Base-by-base conservation (phyloP, 2,797 vertebrate genomes). In the Selene dorsalis region DNA sequence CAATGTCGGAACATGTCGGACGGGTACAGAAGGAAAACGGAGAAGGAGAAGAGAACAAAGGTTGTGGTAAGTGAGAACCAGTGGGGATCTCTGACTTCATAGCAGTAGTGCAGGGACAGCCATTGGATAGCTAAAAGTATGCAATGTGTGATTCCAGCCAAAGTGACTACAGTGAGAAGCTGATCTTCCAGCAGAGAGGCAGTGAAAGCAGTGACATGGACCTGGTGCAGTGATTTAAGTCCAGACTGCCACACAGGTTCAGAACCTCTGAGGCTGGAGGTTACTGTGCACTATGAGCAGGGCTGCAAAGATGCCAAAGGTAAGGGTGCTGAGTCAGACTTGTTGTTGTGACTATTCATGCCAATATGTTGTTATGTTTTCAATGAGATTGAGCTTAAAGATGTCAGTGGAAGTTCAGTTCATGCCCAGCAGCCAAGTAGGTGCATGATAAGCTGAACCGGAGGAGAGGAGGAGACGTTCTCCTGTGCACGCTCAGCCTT, bases 361-460 rank as follows among this genome's bases (percentile, higher is more conserved):
- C 87, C 84, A 90, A 76, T 39, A 26, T 67, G 45, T 24, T 61
- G 58, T 65, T 60, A 66, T 65, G 61, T 73, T 30, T 73, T 79
- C 55, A 38, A 55, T 67, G 56, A 74, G 59, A 75, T 71, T 59
- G 77, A 87, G 79, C 78, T 84, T 84, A 88, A 75, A 84, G 53
- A 55, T 59, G 3, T 75, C 17, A 12, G 55, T 48, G 66, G n/a
- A 67, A 41, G 66, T 77, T 82, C 55, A 73, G 38, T 30, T 55
- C 22, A 66, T 35, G 28, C 28, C 22, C 57, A 6, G 30, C 12
- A 58, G 84, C 70, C 82, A 80, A 79, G 24, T 63, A 43, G 24
- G 43, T 59, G 61, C 39, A 45, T 39, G 14, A 22, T 56, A 41
- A 45, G 39, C 65, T 56, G 52, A 22, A 66, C 43, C 0, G 4